These are phyloP conservation scores for Typhlichthys eigenmanni DNA, from an alignment of 2,797 vertebrate genomes.

Conservation along the genomic window DNA sequence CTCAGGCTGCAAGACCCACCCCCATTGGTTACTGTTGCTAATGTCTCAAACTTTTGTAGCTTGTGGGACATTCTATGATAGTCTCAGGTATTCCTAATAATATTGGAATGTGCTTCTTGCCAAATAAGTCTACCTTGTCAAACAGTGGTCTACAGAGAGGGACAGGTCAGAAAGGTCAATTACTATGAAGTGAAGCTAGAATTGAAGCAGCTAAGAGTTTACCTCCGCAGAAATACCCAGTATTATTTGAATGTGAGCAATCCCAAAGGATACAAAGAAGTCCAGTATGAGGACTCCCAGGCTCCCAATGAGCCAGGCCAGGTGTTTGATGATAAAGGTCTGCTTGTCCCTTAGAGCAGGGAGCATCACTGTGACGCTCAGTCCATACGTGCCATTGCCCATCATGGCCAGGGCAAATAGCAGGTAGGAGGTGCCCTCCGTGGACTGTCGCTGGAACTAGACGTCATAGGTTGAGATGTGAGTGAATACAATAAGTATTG, in stretches of 20 bases:
- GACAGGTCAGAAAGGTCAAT: too few species aligned
- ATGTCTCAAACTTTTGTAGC: too few species aligned
- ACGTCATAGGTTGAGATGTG: neutral
- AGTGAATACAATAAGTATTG: neutral
- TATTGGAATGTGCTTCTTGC: too few species aligned
- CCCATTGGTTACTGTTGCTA: too few species aligned
- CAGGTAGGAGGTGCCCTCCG: conserved; percentile 73
- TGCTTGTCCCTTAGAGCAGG: conserved; percentile 51
- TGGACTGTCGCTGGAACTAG: conserved; percentile 71
- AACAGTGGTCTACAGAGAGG: too few species aligned
- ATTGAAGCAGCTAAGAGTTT: too few species aligned
- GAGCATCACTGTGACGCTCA: conserved; percentile 72
- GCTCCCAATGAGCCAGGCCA: conserved; percentile 78
- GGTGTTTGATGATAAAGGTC: conserved; percentile 68
- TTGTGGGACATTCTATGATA: too few species aligned
- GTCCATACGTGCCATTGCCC: conserved; percentile 70
- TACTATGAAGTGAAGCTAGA: too few species aligned
- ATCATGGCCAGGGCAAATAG: conserved; percentile 70
- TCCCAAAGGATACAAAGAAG: conserved; percentile 72
- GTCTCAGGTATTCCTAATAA: too few species aligned
- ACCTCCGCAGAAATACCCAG: too few species aligned
- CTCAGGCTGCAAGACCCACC: too few species aligned
- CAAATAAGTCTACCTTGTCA: too few species aligned
- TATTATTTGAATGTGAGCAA: neutral
- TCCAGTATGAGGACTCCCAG: conserved; percentile 76